phyloP scores from a whole-genome alignment of 2,797 vertebrate species.

The Amniataba percoides region DNA sequence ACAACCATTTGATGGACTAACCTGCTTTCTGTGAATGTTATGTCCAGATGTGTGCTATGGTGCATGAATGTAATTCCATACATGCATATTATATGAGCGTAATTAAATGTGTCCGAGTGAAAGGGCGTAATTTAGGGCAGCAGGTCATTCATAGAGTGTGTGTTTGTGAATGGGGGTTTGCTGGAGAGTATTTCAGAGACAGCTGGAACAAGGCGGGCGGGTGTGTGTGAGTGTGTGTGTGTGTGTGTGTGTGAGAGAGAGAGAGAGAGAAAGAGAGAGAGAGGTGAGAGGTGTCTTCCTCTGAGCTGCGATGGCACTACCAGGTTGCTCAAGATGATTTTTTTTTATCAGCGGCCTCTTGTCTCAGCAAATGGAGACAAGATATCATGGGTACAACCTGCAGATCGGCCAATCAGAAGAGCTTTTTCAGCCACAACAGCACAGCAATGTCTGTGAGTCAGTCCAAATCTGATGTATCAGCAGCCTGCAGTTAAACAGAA shows the following conservation, averaged over 20 bases:
- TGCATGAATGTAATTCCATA: not conserved
- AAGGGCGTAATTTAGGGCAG: slow-evolving; percentile 4
- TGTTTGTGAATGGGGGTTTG: not conserved
- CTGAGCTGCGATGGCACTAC: not conserved
- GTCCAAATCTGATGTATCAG: too few species aligned
- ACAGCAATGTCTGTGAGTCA: not conserved
- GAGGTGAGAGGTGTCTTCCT: not conserved
- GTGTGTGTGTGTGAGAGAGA: not conserved
- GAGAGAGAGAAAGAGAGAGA: not conserved
- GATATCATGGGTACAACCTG: not conserved
- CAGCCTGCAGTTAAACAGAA: too few species aligned
- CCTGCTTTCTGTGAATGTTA: too few species aligned
- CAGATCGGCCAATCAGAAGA: slow-evolving; percentile 16
- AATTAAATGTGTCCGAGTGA: not conserved
- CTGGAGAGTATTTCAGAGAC: slow-evolving; percentile 7
- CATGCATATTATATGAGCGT: not conserved
- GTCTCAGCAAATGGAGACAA: slow-evolving; percentile 8
- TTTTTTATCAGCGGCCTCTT: not conserved
- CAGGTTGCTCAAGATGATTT: not conserved
- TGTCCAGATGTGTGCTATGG: not conserved
- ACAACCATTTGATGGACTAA: too few species aligned
- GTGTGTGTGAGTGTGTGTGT: too few species aligned
- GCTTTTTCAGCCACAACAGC: not conserved
- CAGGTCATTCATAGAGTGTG: slow-evolving; percentile 17
- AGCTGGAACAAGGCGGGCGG: slow-evolving; percentile 4